Evolutionary conservation across 2,888 invertebrate genomes (phyloP).

Genomic region (Nezara viridula): DNA sequence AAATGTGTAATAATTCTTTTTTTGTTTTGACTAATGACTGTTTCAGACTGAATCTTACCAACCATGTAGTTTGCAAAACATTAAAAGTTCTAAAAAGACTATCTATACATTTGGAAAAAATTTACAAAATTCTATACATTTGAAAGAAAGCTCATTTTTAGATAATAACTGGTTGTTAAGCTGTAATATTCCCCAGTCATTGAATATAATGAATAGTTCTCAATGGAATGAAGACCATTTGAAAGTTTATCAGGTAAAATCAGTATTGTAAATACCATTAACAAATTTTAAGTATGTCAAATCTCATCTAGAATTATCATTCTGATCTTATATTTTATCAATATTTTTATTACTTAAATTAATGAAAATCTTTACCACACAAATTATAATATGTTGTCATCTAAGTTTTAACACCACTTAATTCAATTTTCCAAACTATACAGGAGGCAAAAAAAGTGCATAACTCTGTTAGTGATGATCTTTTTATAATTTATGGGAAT

Average conservation of each 20-base stretch:
- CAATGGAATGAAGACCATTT: constrained; percentile 35
- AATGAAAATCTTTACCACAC: neutral
- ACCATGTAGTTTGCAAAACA: constrained; percentile 74
- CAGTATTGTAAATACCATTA: neutral
- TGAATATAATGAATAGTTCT: constrained; percentile 45
- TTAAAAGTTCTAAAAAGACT: constrained; percentile 80
- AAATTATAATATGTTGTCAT: neutral
- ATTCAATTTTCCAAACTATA: too few species aligned
- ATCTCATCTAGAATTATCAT: neutral
- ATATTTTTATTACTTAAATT: neutral
- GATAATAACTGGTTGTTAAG: constrained; percentile 87
- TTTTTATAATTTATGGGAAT: too few species aligned
- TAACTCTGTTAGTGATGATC: too few species aligned
- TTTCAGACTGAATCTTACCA: constrained; percentile 67
- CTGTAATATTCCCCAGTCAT: constrained; percentile 77
- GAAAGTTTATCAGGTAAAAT: constrained; percentile 5
- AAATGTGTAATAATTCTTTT: neutral
- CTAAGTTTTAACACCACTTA: too few species aligned
- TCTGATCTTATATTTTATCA: neutral
- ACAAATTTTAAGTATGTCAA: neutral
- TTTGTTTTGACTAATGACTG: neutral
- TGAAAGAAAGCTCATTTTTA: constrained; percentile 65
- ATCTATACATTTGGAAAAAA: constrained; percentile 72
- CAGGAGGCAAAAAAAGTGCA: too few species aligned
- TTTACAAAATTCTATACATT: constrained; percentile 39